Conservation (phyloP, 2,113 vertebrate genomes). For the Astatoreochromis straeleni region DNA sequence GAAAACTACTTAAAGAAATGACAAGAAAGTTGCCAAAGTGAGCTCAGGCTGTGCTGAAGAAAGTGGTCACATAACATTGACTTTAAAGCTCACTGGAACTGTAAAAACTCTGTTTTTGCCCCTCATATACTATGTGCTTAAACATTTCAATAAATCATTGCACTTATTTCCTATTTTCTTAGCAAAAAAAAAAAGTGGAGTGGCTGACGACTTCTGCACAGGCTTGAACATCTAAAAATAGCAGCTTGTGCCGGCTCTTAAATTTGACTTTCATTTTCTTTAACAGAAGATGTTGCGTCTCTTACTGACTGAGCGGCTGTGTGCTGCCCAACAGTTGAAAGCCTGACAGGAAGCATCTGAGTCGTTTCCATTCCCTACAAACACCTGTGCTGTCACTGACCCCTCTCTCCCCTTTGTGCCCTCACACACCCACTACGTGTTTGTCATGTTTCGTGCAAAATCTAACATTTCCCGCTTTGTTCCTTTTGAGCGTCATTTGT, state of each 20-base stretch:
- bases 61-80: background rate
- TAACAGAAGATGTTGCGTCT: background rate
- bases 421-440: background rate
- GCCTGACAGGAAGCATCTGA: background rate
- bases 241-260: background rate
- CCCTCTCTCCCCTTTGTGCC: background rate
- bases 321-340: background rate
- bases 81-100: background rate
- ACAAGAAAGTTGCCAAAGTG: background rate
- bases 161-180: background rate
- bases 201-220: background rate
- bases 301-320: background rate
- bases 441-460: background rate
- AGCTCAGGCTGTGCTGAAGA: background rate
- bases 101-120: background rate
- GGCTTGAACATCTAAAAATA: background rate
- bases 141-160: background rate
- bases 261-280: background rate
- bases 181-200: background rate
- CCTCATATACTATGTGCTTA: background rate
- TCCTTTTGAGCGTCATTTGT: conserved; percentile 20
- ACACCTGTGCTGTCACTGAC: background rate
- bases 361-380: background rate
- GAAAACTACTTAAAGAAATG: background rate
- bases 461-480: background rate